Conservation (phyloP, 1,140 invertebrate genomes). For the Brachystomella parvula region DNA sequence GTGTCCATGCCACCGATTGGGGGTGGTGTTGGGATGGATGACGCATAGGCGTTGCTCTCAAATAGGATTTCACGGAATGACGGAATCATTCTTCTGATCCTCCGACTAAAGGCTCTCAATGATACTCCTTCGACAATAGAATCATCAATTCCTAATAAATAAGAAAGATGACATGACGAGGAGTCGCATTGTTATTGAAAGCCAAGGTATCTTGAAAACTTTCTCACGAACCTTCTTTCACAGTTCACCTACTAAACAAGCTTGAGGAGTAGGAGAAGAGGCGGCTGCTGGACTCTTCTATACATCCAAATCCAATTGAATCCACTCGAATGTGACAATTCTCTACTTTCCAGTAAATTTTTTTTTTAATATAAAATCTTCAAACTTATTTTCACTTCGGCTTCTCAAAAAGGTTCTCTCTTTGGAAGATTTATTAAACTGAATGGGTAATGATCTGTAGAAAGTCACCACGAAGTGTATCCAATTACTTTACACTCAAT, state of each 20-base stretch:
- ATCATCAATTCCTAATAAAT: constrained; percentile 12
- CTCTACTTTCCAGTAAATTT: neutral
- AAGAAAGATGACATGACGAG: constrained; percentile 2
- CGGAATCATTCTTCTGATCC: constrained; percentile 26
- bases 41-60: constrained; percentile 22
- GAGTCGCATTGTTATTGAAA: neutral
- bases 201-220: neutral
- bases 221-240: neutral
- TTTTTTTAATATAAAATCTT: neutral
- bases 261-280: neutral
- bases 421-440: neutral
- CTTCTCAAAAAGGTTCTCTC: too few species aligned
- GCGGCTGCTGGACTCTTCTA: neutral
- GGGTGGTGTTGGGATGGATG: neutral
- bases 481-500: constrained; percentile 13
- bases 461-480: constrained; percentile 10
- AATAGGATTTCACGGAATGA: constrained; percentile 29
- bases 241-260: neutral
- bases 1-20: neutral
- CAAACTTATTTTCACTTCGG: too few species aligned
- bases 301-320: neutral
- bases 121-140: neutral
- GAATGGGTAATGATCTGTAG: neutral
- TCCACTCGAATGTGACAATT: neutral
- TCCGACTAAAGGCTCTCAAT: neutral